A percentile compares a stretch with the other conserved stretches of the same genome.
These are phyloP conservation scores for Gulo gulo DNA, from an alignment of 2,113 vertebrate genomes.

Conservation along the genomic window DNA sequence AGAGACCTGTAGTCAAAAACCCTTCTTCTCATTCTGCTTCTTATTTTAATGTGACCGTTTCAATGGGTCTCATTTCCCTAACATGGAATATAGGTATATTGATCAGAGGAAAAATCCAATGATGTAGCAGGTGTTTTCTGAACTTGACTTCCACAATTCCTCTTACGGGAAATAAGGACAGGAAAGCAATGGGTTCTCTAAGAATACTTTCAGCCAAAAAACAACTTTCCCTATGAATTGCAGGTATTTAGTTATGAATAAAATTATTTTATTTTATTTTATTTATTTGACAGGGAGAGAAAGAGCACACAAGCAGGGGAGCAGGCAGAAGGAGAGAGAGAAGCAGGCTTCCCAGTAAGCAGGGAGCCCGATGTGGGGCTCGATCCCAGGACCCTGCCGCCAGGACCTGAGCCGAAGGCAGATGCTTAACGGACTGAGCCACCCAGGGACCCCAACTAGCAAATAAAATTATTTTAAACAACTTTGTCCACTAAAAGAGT, in stretches of 20 bases:
- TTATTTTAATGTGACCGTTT: not conserved
- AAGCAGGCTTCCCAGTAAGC: no score
- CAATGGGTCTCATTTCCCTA: not conserved
- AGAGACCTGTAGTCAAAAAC: not conserved
- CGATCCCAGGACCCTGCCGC: no score
- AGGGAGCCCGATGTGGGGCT: no score
- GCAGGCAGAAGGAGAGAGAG: no score
- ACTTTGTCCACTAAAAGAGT: not conserved
- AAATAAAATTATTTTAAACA: not conserved
- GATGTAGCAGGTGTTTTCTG: not conserved
- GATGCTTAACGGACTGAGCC: no score
- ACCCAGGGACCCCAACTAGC: no score
- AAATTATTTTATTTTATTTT: not conserved
- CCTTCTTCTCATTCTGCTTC: not conserved
- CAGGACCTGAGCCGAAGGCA: no score
- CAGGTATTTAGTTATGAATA: constrained; percentile 1
- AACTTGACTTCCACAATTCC: not conserved
- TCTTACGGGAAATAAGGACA: not conserved
- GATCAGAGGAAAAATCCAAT: not conserved
- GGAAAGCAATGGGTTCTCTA: not conserved
- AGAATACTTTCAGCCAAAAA: not conserved
- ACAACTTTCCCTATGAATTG: not conserved
- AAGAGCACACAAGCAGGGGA: no score
- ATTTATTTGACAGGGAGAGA: no score
- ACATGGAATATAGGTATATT: not conserved